Evolutionary conservation across 1,140 invertebrate species (phyloP).

Genomic region (Camponotus vicinus): DNA sequence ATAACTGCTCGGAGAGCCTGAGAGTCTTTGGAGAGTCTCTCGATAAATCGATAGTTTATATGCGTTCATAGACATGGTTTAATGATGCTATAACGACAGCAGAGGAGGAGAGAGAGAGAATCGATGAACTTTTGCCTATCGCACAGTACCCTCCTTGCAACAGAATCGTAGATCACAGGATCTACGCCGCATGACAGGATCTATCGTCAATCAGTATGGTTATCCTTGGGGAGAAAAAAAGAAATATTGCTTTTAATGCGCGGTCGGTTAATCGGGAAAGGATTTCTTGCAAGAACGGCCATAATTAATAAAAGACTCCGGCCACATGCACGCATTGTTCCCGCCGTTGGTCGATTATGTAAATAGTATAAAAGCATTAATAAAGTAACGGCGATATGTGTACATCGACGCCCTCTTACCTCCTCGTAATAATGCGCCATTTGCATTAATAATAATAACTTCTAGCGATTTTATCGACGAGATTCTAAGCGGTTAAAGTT

Average conservation of each 20-base stretch:
- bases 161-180: constrained; percentile 44
- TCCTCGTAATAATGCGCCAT: constrained; percentile 33
- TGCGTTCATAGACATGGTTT: neutral
- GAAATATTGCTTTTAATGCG: constrained; percentile 31
- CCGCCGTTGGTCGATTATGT: constrained; percentile 37
- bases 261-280: constrained; percentile 42
- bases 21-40: constrained; percentile 1
- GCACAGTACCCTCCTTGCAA: constrained; percentile 4
- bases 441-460: constrained; percentile 46
- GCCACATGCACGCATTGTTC: constrained; percentile 30
- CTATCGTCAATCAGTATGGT: constrained; percentile 32
- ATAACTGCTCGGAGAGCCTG: constrained; percentile 1
- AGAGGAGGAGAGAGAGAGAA: neutral
- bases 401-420: constrained; percentile 22
- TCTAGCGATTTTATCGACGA: constrained; percentile 48
- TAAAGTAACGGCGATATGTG: constrained; percentile 45
- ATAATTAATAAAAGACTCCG: constrained; percentile 51
- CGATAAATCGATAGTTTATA: constrained; percentile 50
- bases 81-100: constrained; percentile 36
- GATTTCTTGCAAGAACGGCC: neutral
- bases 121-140: constrained; percentile 46
- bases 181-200: neutral
- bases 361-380: constrained; percentile 53
- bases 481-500: constrained; percentile 28
- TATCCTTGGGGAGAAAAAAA: constrained; percentile 19